Evolutionary conservation across 1,140 invertebrate species (phyloP), one percentile per base, ranked within the genome.

Genomic region (Pachyrhynchus sulphureomaculatus): DNA sequence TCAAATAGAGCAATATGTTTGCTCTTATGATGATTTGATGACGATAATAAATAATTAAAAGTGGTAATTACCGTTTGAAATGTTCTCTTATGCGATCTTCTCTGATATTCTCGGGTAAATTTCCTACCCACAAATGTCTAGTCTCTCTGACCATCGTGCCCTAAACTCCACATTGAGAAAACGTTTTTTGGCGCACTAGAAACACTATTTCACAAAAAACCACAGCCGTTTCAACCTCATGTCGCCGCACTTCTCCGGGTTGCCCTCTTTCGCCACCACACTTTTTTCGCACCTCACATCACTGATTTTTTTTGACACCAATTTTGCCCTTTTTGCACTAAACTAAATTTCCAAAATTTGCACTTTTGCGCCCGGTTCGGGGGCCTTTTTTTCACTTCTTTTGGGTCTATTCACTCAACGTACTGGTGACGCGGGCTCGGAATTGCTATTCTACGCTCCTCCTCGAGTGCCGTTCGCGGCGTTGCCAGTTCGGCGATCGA

Each of bases 101-200:
- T 76, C 90, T 88, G 84, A 95, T 93, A 86, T 95, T 96, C 87
- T 97, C 94, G 88, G 95, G 93, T 88, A 98, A 92, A 91, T 98
- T 97, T 89, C 95, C 95, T 88, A 98, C 93, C 92, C 94, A 96
- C 85, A 97, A 90, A 86, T 98, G 95, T 87, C 95, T 93, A 88
- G 95, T 97, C 91, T 97, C 94, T 91, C 95, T 95, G 90, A 98
- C 95, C 95, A 98, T 98, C 88, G 91, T 94, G 90, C 82, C 82
- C 81, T 81, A 80, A 81, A 84, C 82, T 83, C 83, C 83, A 84
- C 84, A 86, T 86, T 82, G 80, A 82, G 82, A 79, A 82, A 79
- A 79, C 81, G 79, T 80, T 83, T 75, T 73, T 71, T 62, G 66
- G 62, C 69, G 71, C 69, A 73, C 72, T 61, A 37, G 17, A 73